Evolutionary conservation across 2,113 vertebrate genomes (phyloP), one percentile per base, ranked within the genome.

Genomic region (Lynx canadensis): DNA sequence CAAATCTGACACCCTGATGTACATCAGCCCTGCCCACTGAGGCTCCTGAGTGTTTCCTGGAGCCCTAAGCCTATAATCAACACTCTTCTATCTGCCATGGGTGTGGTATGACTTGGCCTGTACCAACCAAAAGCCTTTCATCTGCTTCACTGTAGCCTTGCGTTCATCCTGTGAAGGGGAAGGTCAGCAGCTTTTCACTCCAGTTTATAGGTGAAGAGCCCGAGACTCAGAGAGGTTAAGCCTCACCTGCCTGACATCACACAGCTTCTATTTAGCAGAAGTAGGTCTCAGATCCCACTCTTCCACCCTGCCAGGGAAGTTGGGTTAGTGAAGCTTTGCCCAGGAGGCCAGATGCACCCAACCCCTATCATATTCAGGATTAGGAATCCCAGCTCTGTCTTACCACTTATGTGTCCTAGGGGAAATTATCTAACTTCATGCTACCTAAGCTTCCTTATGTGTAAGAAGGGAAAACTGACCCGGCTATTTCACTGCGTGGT

Each of bases 181-280:
- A 80, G 25, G 71, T 27, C 7, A n/a, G n/a, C 10, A 25, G 57
- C 48, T 78, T 92, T 95, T 69, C 76, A 92, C 31, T 73, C 68
- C 31, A 79, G 15, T 60, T 84, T 57, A 27, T 13, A 85, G 45
- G 25, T 55, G n/a, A 94, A 83, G 36, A 52, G 11, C 5, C 55
- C 57, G 25, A 87, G 36, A 80, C 3, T 80, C 80, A 95, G 84
- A 84, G 27, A 96, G 19, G 65, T 82, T 83, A 96, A 90, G 36
- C 57, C 45, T 45, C 18, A 80, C 41, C 41, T 86, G 65, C 14
- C 12, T 25, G 89, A 50, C 1, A 66, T 65, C 84, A 94, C 41
- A 94, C 76, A 94, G 55, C 80, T 91, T 95, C 48, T 91, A 29
- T 41, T 91, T 65, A 91, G 73, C 50, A 85, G 33, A 95, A 71